These are phyloP conservation scores for Sitobion miscanthi DNA, from an alignment of 1,140 invertebrate species.

Conservation along the genomic window DNA sequence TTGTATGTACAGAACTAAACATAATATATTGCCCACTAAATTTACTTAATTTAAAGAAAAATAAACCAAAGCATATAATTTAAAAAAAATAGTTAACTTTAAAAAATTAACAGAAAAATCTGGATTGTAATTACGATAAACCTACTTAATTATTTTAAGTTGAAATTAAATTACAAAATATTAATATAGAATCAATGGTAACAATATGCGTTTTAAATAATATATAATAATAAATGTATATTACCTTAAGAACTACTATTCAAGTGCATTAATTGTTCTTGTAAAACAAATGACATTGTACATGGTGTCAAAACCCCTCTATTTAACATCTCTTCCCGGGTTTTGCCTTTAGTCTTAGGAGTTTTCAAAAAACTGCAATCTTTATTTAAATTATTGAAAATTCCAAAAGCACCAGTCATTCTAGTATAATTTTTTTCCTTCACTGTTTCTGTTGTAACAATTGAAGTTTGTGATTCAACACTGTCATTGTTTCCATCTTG, in stretches of 20 bases:
- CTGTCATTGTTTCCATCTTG: constrained; percentile 3
- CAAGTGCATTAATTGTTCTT: constrained; percentile 45
- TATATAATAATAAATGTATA: not conserved
- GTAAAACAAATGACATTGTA: constrained; percentile 51
- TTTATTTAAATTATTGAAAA: constrained; percentile 45
- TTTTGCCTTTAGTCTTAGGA: constrained; percentile 43
- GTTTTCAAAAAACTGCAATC: constrained; percentile 53
- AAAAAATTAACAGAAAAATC: no score
- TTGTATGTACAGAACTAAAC: no score
- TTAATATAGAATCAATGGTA: no score
- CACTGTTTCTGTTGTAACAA: not conserved
- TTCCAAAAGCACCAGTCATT: constrained; percentile 50
- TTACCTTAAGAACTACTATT: constrained; percentile 39
- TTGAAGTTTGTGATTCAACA: not conserved
- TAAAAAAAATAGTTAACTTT: no score
- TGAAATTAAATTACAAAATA: no score
- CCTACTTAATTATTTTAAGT: no score
- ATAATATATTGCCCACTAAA: no score
- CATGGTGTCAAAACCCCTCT: constrained; percentile 21
- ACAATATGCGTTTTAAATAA: not conserved
- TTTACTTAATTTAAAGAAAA: no score
- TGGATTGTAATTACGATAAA: no score
- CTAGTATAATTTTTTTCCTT: constrained; percentile 51
- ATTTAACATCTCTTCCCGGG: constrained; percentile 50
- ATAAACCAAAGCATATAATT: no score